phyloP scores from a whole-genome alignment of 2,888 invertebrate species.

The Lottia gigantea region DNA sequence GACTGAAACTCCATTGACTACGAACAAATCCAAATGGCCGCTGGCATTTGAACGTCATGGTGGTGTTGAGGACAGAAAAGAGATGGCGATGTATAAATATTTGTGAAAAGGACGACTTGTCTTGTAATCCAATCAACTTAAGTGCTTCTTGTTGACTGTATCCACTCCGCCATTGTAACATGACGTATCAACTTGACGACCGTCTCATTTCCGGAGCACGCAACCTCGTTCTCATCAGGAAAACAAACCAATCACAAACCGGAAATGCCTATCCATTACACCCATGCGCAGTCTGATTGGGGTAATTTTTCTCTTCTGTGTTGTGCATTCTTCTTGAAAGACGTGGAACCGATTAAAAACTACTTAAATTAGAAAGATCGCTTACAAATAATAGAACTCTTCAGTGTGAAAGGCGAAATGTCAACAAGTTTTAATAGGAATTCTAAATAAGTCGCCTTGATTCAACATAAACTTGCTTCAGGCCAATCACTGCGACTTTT shows the following conservation, averaged over 20 bases:
- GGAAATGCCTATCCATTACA: constrained; percentile 27
- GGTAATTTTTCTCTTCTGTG: constrained; percentile 24
- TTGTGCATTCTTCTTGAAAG: background rate
- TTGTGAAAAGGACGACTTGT: constrained; percentile 19
- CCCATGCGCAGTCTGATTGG: constrained; percentile 28
- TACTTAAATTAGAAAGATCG: background rate
- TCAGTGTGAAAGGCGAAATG: background rate
- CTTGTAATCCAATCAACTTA: constrained; percentile 19
- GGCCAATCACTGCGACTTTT: too few relatives aligned
- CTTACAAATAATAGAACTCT: background rate
- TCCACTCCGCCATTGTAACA: constrained; percentile 20
- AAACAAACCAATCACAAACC: constrained; percentile 28
- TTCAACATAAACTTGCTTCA: too few relatives aligned
- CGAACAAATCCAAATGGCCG: constrained; percentile 1
- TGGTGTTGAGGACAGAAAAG: background rate
- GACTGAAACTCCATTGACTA: background rate
- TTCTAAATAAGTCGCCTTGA: background rate
- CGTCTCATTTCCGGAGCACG: constrained; percentile 32
- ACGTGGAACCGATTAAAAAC: constrained; percentile 1
- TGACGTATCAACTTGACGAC: constrained; percentile 17
- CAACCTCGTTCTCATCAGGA: constrained; percentile 25
- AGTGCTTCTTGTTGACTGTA: constrained; percentile 15
- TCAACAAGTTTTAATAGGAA: constrained; percentile 7
- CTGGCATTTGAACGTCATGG: background rate
- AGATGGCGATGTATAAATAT: constrained; percentile 19